Evolutionary conservation across 2,888 invertebrate genomes (phyloP).

Genomic region (Formica aserva): DNA sequence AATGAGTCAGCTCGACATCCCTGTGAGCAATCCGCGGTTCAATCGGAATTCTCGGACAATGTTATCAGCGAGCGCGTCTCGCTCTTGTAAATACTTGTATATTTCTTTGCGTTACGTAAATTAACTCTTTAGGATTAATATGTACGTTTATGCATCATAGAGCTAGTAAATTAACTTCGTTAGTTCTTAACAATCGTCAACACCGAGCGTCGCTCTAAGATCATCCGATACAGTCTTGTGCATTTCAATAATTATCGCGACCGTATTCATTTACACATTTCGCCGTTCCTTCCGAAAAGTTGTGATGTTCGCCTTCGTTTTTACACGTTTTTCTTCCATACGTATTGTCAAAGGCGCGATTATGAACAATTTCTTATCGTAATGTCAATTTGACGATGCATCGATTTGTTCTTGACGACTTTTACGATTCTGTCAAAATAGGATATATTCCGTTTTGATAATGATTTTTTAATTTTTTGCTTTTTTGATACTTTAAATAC

Average conservation of each 20-base stretch:
- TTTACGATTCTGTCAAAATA: neutral
- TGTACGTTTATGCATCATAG: slow-evolving; percentile 75
- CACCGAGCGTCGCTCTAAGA: slow-evolving; percentile 50
- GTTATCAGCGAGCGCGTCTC: slow-evolving; percentile 28
- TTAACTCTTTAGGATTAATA: slow-evolving; percentile 77
- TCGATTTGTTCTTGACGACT: neutral
- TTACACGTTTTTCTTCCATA: neutral
- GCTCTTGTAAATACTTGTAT: slow-evolving; percentile 84
- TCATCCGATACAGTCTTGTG: slow-evolving; percentile 2
- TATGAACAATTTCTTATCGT: neutral
- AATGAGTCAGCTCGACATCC: slow-evolving; percentile 74
- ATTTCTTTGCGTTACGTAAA: slow-evolving; percentile 80
- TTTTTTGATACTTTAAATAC: neutral
- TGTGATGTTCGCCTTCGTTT: neutral
- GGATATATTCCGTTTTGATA: neutral
- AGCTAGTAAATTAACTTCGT: slow-evolving; percentile 83
- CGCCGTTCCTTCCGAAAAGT: neutral
- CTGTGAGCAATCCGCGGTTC: slow-evolving; percentile 43
- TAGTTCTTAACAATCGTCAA: slow-evolving; percentile 48
- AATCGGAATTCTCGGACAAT: neutral
- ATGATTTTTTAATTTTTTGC: neutral
- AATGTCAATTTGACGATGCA: neutral
- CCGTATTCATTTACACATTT: neutral
- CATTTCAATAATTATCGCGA: neutral
- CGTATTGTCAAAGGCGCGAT: neutral